phyloP scores from a whole-genome alignment of 1,140 invertebrate genomes.

The Neodiprion virginianus region DNA sequence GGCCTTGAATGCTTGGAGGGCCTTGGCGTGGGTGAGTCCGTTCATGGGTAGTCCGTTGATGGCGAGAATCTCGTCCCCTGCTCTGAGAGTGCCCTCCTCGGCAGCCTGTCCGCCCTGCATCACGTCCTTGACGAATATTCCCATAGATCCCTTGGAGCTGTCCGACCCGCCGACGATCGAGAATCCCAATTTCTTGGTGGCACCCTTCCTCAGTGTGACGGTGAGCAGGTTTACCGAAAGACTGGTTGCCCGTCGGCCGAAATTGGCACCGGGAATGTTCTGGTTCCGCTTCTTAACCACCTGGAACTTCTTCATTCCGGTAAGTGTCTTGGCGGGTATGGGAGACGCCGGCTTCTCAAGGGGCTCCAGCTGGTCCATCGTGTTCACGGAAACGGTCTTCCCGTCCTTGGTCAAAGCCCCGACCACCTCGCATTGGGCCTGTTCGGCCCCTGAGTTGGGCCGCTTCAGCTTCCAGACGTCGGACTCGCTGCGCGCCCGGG shows the following conservation, averaged over 20 bases:
- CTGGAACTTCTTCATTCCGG: constrained; percentile 58
- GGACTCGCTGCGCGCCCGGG: constrained; percentile 42
- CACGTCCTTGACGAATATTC: constrained; percentile 78
- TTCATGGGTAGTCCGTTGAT: constrained; percentile 68
- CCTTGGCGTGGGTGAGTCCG: constrained; percentile 71
- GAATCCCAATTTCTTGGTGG: constrained; percentile 73
- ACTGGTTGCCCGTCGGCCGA: constrained; percentile 41
- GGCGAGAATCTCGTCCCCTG: constrained; percentile 71
- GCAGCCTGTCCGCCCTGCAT: constrained; percentile 73
- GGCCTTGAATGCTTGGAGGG: constrained; percentile 69
- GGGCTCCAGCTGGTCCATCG: constrained; percentile 19
- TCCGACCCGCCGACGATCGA: constrained; percentile 78
- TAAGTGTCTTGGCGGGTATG: constrained; percentile 50
- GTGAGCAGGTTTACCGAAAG: constrained; percentile 50
- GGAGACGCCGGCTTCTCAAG: constrained; percentile 8
- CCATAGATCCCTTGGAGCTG: constrained; percentile 72
- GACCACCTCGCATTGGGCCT: constrained; percentile 30
- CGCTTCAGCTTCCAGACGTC: constrained; percentile 44
- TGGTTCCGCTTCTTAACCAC: constrained; percentile 46
- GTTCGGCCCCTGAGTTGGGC: not conserved
- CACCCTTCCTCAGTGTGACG: constrained; percentile 67
- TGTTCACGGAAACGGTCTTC: constrained; percentile 28
- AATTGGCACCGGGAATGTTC: constrained; percentile 19
- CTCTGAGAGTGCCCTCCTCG: constrained; percentile 68
- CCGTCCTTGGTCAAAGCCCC: constrained; percentile 39